phyloP scores from a whole-genome alignment of 2,888 invertebrate genomes.

The Leptopilina drosophilae region DNA sequence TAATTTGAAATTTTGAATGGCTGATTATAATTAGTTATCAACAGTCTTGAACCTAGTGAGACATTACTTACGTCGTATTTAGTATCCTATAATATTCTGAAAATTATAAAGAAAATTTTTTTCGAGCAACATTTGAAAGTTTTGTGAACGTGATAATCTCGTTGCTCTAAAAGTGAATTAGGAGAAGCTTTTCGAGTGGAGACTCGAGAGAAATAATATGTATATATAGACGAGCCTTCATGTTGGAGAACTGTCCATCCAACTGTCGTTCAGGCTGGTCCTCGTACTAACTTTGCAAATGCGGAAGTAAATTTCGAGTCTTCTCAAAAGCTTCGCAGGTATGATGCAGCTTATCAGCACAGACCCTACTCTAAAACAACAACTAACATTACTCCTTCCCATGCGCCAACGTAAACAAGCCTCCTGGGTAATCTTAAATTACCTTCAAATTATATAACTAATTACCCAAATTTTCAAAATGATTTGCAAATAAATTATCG shows the following conservation, averaged over 20 bases:
- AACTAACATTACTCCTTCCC: slow-evolving; percentile 29
- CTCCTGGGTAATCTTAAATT: slow-evolving; percentile 6
- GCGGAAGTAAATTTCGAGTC: slow-evolving; percentile 37
- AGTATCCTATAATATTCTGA: background rate
- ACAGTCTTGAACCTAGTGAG: no score
- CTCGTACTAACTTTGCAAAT: slow-evolving; percentile 30
- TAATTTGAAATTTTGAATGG: no score
- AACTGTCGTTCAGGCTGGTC: slow-evolving; percentile 36
- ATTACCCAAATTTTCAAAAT: slow-evolving; percentile 10
- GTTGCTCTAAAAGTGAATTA: slow-evolving; percentile 35
- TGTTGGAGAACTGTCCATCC: slow-evolving; percentile 27
- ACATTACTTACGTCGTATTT: no score
- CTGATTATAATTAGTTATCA: no score
- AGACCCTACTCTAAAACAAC: slow-evolving; percentile 25
- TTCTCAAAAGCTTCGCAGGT: slow-evolving; percentile 16
- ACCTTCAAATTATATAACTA: slow-evolving; percentile 6
- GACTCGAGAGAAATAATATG: slow-evolving; percentile 14
- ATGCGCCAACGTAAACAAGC: background rate
- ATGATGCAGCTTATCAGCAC: slow-evolving; percentile 23
- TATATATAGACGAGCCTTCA: background rate
- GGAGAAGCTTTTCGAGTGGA: slow-evolving; percentile 31
- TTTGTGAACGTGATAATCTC: slow-evolving; percentile 21
- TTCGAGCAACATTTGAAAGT: background rate
- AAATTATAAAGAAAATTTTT: background rate
- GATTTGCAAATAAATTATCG: no score